Base-by-base conservation (phyloP, 2,888 invertebrate genomes). In the Cephus runcator region DNA sequence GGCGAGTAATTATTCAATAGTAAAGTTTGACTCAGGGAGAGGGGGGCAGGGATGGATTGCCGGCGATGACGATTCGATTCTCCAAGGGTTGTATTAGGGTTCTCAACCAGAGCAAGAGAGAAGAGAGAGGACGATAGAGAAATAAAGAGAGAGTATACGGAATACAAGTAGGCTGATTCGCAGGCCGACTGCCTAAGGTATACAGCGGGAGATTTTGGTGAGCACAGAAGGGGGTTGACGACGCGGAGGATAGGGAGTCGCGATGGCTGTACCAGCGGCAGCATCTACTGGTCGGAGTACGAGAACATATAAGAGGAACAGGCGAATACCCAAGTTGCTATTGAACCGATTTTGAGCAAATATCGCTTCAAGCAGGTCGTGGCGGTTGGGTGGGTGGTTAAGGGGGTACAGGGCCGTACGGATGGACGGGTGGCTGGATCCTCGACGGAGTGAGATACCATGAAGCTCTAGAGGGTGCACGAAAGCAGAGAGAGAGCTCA, bases 311-410 rank as follows among this genome's bases (percentile, higher is more conserved):
- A 89, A 90, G 89, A 89, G 89, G 89, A 88, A 90, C 87, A 88
- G 89, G 87, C 88, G 88, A 89, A 88, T 88, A 88, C 86, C 89
- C 90, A 91, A 91, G 90, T 91, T 91, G 91, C 90, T 89, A 91
- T 91, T 91, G 91, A 91, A 91, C 91, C 91, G 91, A 91, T 91
- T 91, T 90, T 87, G 88, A 88, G 91, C 88, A 91, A 91, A 90
- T 90, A 91, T 90, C 89, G 89, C 89, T 90, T 85, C 89, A 89
- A 86, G 89, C 88, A 87, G 88, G 87, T 87, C 86, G 87, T 86
- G 84, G 82, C 84, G 85, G 83, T 83, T 78, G 82, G 82, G 81
- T 75, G 77, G 78, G 78, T 40, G 80, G 83, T 81, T 77, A 83
- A 80, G 85, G 82, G 78, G 80, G 83, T 81, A 69, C 77, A 56